A percentile compares a stretch with the other conserved stretches of the same genome.
Conservation (phyloP, 2,888 invertebrate genomes). For the Trissolcus japonicus region DNA sequence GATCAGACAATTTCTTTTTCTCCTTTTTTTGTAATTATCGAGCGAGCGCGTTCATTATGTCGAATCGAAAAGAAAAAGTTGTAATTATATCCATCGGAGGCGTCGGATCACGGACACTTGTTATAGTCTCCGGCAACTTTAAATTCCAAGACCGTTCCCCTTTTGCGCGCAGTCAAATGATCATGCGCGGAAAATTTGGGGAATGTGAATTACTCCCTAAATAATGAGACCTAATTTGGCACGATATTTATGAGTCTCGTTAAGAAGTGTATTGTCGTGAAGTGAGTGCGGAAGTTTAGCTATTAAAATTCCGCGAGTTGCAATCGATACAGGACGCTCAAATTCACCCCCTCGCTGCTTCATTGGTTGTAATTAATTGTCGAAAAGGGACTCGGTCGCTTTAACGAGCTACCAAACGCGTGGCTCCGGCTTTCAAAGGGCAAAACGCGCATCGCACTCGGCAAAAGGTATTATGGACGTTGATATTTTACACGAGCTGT, state of each 20-base stretch:
- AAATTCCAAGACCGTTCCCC: constrained; percentile 15
- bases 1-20: constrained; percentile 20
- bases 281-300: constrained; percentile 42
- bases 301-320: constrained; percentile 47
- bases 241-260: constrained; percentile 39
- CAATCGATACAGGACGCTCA: constrained; percentile 54
- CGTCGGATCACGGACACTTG: not conserved
- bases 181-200: constrained; percentile 20
- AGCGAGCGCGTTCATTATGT: not conserved
- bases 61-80: not conserved
- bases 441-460: constrained; percentile 31
- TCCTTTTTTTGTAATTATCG: constrained; percentile 39
- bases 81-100: not conserved
- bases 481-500: constrained; percentile 57
- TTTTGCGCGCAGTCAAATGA: not conserved
- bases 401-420: constrained; percentile 57
- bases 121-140: not conserved
- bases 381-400: constrained; percentile 59
- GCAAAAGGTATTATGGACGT: constrained; percentile 57
- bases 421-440: constrained; percentile 21
- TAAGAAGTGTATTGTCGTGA: constrained; percentile 51
- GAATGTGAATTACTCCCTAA: constrained; percentile 34
- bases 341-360: constrained; percentile 54
- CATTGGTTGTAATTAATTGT: constrained; percentile 64
- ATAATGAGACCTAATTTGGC: constrained; percentile 52